These are phyloP conservation scores for Lepidostoma basale DNA, from an alignment of 1,140 invertebrate species.

Conservation along the genomic window DNA sequence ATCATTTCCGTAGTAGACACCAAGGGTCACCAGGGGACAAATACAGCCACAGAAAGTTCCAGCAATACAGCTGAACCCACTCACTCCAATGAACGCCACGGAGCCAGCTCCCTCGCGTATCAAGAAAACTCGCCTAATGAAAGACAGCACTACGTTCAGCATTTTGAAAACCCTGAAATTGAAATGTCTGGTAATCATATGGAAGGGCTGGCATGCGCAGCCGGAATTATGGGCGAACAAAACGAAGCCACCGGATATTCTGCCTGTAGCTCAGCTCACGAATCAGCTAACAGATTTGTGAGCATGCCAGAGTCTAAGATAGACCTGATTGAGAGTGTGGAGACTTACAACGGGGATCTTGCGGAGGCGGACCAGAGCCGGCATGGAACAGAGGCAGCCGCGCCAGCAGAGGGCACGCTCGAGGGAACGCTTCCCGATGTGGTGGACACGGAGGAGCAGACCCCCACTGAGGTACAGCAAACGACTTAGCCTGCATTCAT, in stretches of 20 bases:
- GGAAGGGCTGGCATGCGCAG: neutral
- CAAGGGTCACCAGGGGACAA: neutral
- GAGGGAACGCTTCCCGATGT: slow-evolving; percentile 56
- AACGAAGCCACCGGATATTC: slow-evolving; percentile 13
- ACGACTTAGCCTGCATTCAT: neutral
- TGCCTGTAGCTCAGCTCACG: neutral
- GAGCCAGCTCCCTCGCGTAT: neutral
- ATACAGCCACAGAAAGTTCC: neutral
- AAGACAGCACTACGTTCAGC: neutral
- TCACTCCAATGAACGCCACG: neutral
- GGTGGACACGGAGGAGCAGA: slow-evolving; percentile 59
- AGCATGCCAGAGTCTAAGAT: slow-evolving; percentile 51
- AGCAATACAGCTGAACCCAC: neutral
- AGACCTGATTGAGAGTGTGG: slow-evolving; percentile 58
- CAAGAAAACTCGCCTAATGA: slow-evolving; percentile 7
- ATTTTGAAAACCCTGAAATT: slow-evolving; percentile 5
- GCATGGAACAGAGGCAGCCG: slow-evolving; percentile 47
- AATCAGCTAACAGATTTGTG: slow-evolving; percentile 4
- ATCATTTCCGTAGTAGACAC: slow-evolving; percentile 40
- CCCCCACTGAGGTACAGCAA: slow-evolving; percentile 57
- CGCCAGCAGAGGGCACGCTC: slow-evolving; percentile 11
- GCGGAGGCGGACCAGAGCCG: slow-evolving; percentile 59
- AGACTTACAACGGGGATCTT: slow-evolving; percentile 59
- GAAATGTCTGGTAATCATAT: neutral
- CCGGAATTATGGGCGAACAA: slow-evolving; percentile 1